These are phyloP conservation scores for Aspidoscelis tigris DNA, from an alignment of 2,113 vertebrate species.

Conservation along the genomic window DNA sequence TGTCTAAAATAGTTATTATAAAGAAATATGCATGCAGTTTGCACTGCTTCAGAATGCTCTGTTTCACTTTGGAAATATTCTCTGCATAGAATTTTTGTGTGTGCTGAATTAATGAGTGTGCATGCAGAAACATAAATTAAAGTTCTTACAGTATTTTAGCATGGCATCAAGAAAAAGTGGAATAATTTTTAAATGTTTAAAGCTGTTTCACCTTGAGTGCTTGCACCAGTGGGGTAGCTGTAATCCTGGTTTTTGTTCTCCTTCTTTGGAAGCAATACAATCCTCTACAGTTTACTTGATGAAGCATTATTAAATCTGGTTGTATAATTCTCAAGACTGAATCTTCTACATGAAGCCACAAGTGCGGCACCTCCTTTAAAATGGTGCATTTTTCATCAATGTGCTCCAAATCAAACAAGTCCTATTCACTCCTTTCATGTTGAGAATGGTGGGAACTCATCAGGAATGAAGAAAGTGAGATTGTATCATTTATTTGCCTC, in stretches of 20 bases:
- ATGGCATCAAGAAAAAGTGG: slow-evolving; percentile 32
- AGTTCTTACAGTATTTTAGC: slow-evolving; percentile 64
- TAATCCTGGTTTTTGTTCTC: slow-evolving; percentile 40
- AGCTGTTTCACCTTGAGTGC: background rate
- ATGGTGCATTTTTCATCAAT: too few species aligned
- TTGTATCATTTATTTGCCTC: too few species aligned
- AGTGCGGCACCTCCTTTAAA: too few species aligned
- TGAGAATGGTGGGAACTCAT: too few species aligned
- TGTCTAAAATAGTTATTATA: slow-evolving; percentile 65
- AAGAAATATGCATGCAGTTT: slow-evolving; percentile 65
- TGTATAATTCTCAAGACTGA: too few species aligned
- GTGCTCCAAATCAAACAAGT: too few species aligned
- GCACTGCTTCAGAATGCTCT: slow-evolving; percentile 42
- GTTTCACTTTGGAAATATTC: slow-evolving; percentile 65
- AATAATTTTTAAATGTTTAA: slow-evolving; percentile 44
- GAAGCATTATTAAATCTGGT: slow-evolving; percentile 63
- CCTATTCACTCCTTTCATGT: too few species aligned
- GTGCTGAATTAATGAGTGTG: slow-evolving; percentile 69
- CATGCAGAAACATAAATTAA: slow-evolving; percentile 68
- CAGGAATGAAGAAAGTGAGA: too few species aligned
- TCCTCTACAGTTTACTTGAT: slow-evolving; percentile 47
- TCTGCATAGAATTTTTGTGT: slow-evolving; percentile 55
- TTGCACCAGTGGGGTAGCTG: slow-evolving; percentile 31
- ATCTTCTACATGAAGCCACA: too few species aligned
- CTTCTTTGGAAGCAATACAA: slow-evolving; percentile 43